A percentile compares a stretch with the other conserved stretches of the same genome.
Evolutionary conservation across 2,888 invertebrate species (phyloP).

Genomic region (Belgica antarctica): DNA sequence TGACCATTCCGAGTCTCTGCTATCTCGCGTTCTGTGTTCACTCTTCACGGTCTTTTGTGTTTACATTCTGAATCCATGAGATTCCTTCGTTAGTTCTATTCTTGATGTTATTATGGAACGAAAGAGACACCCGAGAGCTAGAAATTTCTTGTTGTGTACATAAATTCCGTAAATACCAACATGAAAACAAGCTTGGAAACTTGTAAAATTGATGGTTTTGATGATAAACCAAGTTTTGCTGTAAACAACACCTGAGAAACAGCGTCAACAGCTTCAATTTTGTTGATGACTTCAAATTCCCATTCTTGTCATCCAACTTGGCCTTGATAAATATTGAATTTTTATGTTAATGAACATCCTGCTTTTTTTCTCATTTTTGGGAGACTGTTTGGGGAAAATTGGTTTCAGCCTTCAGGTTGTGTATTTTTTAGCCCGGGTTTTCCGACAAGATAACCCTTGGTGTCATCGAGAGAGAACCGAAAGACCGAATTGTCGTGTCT

Average conservation of each 20-base stretch:
- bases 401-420: neutral
- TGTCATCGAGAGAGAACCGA: neutral
- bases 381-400: conserved; percentile 13
- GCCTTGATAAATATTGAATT: conserved; percentile 41
- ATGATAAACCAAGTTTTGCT: too few species aligned
- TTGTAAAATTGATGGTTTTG: too few species aligned
- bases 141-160: conserved; percentile 7
- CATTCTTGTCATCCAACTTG: too few species aligned
- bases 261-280: too few species aligned
- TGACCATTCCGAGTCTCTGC: neutral
- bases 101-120: neutral
- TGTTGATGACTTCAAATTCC: too few species aligned
- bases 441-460: neutral
- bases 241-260: too few species aligned
- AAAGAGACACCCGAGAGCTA: conserved; percentile 2
- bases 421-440: neutral
- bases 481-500: neutral
- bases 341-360: conserved; percentile 42
- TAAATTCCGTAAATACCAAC: too few species aligned
- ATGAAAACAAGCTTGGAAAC: too few species aligned
- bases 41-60: too few species aligned
- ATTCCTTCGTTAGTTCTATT: neutral
- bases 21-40: too few species aligned
- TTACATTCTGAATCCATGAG: conserved; percentile 1
- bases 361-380: neutral